Percentiles rank a stretch among this genome's conserved stretches.
phyloP scores from a whole-genome alignment of 2,797 vertebrate genomes.

The Fundulus diaphanus region DNA sequence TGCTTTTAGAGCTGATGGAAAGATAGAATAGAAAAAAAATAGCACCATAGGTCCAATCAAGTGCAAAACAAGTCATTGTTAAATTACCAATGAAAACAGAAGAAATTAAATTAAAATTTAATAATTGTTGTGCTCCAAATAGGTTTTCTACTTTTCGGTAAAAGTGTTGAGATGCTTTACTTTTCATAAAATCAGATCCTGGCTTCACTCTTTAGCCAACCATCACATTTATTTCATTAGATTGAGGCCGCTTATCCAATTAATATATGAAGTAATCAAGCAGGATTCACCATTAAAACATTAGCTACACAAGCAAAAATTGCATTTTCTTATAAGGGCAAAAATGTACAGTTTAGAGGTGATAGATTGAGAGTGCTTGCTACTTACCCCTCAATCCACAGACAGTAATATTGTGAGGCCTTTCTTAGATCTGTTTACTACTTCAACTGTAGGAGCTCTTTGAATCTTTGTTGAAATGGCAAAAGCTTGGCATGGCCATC shows the following conservation, averaged over 20 bases:
- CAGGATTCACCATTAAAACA: conserved; percentile 33
- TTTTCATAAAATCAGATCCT: conserved; percentile 75
- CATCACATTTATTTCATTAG: conserved; percentile 78
- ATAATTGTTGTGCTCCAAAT: conserved; percentile 79
- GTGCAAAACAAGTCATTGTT: conserved; percentile 66
- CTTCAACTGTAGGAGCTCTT: conserved; percentile 47
- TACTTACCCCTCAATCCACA: conserved; percentile 48
- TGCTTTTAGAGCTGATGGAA: conserved; percentile 59
- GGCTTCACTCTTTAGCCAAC: conserved; percentile 55
- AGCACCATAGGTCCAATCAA: conserved; percentile 69
- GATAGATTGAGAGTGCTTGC: conserved; percentile 39
- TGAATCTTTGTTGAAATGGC: conserved; percentile 67
- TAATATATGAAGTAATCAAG: conserved; percentile 34
- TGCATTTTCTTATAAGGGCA: conserved; percentile 30
- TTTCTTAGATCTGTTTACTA: conserved; percentile 27
- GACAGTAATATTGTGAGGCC: conserved; percentile 33
- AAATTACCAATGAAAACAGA: conserved; percentile 72
- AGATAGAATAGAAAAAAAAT: conserved; percentile 64
- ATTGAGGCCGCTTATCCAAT: conserved; percentile 39
- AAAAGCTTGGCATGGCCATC: conserved; percentile 60
- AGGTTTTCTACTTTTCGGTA: conserved; percentile 6
- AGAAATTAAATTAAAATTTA: conserved; percentile 88
- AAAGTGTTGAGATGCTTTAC: conserved; percentile 71
- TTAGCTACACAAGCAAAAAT: conserved; percentile 35
- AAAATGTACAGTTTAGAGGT: conserved; percentile 21